Base-by-base conservation (phyloP, 1,140 invertebrate genomes). In the Drosophila rhopaloa region DNA sequence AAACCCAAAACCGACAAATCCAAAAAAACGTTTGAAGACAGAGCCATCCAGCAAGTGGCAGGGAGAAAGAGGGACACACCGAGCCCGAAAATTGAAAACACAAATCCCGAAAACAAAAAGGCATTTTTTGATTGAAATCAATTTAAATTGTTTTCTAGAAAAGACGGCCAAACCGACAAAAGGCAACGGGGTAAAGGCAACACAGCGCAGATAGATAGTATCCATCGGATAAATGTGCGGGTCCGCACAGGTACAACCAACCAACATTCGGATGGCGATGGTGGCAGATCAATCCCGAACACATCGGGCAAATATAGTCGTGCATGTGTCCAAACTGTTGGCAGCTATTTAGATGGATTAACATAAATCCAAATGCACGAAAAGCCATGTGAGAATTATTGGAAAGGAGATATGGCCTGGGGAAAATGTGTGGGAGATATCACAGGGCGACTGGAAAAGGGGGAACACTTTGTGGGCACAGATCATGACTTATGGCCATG, bases 131-230 rank as follows among this genome's bases (percentile, higher is more conserved):
- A 89, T 89, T 89, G 84, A 89, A 89, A 89, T 89, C 84, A 89
- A 89, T 89, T 89, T 89, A 89, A 89, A 89, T 89, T 89, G 84
- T 89, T 89, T 84, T 88, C 84, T 88, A 89, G 84, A 88, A 88
- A 89, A 80, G 72, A 68, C 65, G 67, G 24, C 55, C 11, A 72
- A 72, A 50, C 67, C 70, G 55, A 79, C 58, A 82, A 81, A 78
- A 60, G 70, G 70, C 68, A 60, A 55, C 44, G 61, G 59, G 57
- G 56, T 56, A 57, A 59, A 56, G 53, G 56, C 53, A 57, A 59
- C 55, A 24, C 24, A 24, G 37, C 47, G 41, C 53, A 72, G 75
- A 58, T 82, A 62, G 67, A 58, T 82, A 62, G 67, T 70, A 83
- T 80, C 83, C 84, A 88, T 68, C 60, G 78, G 76, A 70, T 83